Evolutionary conservation across 2,113 vertebrate species (phyloP).

Genomic region (Galemys pyrenaicus): DNA sequence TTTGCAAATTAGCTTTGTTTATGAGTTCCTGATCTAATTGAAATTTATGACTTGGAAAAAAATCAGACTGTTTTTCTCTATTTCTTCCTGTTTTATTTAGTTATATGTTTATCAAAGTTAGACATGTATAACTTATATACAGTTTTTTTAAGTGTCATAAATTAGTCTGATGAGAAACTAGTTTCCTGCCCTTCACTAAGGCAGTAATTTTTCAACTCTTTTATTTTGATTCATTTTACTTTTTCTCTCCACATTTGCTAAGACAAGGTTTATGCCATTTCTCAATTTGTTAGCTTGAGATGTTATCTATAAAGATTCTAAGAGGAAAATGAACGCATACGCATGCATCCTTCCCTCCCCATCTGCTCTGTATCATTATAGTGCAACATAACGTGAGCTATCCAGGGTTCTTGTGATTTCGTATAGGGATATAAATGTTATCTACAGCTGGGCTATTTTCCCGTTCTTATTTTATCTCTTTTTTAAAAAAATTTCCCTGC

Average conservation of each 20-base stretch:
- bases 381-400: neutral
- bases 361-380: neutral
- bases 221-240: neutral
- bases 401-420: neutral
- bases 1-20: slow-evolving; percentile 6
- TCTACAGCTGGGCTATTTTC: neutral
- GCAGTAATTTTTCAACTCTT: neutral
- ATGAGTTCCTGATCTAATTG: neutral
- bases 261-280: neutral
- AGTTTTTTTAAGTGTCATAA: neutral
- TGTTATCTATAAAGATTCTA: neutral
- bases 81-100: neutral
- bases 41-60: neutral
- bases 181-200: neutral
- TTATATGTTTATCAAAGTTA: slow-evolving; percentile 10
- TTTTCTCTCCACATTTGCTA: neutral
- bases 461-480: neutral
- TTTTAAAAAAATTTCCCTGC: neutral
- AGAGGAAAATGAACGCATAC: neutral
- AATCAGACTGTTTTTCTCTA: neutral
- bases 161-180: neutral
- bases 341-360: no score
- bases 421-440: neutral
- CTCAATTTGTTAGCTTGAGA: neutral
- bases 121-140: neutral